Percentiles rank a stretch among this genome's conserved stretches.
Evolutionary conservation across 2,888 invertebrate genomes (phyloP).

Genomic region (Sminthurides aquaticus): DNA sequence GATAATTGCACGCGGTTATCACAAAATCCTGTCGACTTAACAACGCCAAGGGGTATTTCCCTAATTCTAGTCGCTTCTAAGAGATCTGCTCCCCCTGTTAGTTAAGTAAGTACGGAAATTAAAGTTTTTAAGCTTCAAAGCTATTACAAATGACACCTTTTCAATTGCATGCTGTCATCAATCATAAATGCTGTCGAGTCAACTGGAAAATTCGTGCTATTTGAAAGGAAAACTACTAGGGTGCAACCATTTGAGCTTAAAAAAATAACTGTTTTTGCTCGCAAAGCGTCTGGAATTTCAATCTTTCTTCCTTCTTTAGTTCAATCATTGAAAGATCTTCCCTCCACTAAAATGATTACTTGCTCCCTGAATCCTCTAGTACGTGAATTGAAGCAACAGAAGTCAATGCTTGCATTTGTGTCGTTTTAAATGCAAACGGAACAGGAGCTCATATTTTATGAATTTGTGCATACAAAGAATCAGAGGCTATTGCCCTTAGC

Average conservation of each 20-base stretch:
- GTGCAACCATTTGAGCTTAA: neutral
- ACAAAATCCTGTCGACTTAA: constrained; percentile 58
- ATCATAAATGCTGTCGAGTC: neutral
- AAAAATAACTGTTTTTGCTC: no score
- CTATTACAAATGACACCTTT: neutral
- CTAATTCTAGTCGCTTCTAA: constrained; percentile 57
- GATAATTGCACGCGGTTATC: constrained; percentile 47
- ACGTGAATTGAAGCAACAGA: no score
- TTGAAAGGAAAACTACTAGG: no score
- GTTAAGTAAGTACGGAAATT: no score
- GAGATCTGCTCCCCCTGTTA: constrained; percentile 56
- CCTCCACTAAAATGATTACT: no score
- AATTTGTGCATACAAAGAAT: no score
- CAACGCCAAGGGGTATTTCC: constrained; percentile 59
- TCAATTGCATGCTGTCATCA: neutral
- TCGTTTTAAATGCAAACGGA: no score
- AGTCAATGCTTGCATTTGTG: no score
- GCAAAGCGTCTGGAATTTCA: neutral
- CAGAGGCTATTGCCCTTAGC: constrained; percentile 20
- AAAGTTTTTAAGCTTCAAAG: no score
- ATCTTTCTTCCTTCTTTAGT: neutral
- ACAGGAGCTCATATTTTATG: no score
- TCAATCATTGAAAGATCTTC: no score
- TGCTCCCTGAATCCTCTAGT: no score
- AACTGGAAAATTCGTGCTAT: neutral